Percentiles rank a stretch among this genome's conserved stretches.
Evolutionary conservation across 1,140 invertebrate genomes (phyloP).

Genomic region (Ostrea denselamellosa): DNA sequence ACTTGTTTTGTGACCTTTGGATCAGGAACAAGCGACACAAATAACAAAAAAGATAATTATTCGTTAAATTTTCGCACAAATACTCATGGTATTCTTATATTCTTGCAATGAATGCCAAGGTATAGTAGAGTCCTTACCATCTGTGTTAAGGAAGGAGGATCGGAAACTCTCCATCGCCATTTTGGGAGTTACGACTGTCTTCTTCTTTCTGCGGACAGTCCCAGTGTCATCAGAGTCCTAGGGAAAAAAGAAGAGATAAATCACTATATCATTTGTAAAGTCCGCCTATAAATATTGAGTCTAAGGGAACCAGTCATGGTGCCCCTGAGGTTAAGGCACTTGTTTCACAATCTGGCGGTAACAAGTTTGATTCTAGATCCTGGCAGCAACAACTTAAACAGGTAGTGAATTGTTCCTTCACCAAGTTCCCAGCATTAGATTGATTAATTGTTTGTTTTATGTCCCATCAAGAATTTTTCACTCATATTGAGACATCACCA

Average conservation of each 20-base stretch:
- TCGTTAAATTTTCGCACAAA: too few species aligned
- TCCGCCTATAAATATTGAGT: background rate
- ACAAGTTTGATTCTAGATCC: background rate
- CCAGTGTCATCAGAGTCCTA: constrained; percentile 71
- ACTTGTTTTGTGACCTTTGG: too few species aligned
- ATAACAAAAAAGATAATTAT: too few species aligned
- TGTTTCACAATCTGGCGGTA: background rate
- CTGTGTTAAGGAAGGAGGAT: constrained; percentile 73
- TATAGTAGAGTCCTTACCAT: constrained; percentile 61
- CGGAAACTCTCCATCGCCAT: constrained; percentile 77
- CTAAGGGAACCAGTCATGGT: background rate
- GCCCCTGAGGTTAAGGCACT: background rate
- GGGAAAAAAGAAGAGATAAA: background rate
- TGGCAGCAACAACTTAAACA: too few species aligned
- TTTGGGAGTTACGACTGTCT: constrained; percentile 75
- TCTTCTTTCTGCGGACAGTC: constrained; percentile 70
- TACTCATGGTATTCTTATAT: background rate
- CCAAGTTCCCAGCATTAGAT: too few species aligned
- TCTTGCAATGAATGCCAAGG: background rate
- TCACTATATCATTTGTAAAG: too few species aligned
- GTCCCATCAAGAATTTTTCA: too few species aligned
- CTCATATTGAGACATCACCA: too few species aligned
- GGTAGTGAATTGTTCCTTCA: too few species aligned
- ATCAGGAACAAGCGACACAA: too few species aligned
- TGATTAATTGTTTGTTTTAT: too few species aligned